These are phyloP conservation scores for Zaprionus vittiger DNA, from an alignment of 1,140 invertebrate species.

Conservation along the genomic window DNA sequence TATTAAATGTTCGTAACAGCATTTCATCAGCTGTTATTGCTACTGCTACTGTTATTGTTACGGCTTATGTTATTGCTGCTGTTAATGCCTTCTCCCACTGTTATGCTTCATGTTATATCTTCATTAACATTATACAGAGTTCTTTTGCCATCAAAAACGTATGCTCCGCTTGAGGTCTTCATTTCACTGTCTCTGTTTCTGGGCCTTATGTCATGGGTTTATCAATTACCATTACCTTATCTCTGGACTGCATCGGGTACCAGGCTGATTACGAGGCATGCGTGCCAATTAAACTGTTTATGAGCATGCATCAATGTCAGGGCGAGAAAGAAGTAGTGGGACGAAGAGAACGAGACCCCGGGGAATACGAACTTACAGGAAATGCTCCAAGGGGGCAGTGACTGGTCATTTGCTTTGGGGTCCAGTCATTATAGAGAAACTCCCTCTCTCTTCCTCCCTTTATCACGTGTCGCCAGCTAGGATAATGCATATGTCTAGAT, in stretches of 20 bases:
- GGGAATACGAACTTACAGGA: conserved; percentile 9
- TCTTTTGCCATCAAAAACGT: neutral
- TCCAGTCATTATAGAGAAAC: too few species aligned
- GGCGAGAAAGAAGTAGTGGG: neutral
- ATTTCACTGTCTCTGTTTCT: neutral
- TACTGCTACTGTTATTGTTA: conserved; percentile 28
- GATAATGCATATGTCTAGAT: conserved; percentile 33
- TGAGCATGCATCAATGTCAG: conserved; percentile 47
- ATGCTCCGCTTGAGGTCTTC: neutral
- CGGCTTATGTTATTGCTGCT: neutral
- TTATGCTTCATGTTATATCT: neutral
- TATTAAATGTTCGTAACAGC: neutral
- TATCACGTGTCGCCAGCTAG: neutral
- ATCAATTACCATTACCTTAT: conserved; percentile 56
- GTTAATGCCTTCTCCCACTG: neutral
- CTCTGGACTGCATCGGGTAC: neutral
- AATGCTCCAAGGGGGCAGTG: conserved; percentile 28
- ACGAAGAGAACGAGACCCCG: conserved; percentile 15
- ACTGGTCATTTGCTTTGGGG: conserved; percentile 14
- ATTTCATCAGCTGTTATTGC: conserved; percentile 4
- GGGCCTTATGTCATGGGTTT: conserved; percentile 27
- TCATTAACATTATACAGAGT: neutral
- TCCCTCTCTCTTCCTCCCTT: too few species aligned
- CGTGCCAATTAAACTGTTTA: conserved; percentile 53
- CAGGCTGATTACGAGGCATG: conserved; percentile 12